These are phyloP conservation scores for Peromyscus polionotus DNA, from an alignment of 2,113 vertebrate species.

Conservation along the genomic window DNA sequence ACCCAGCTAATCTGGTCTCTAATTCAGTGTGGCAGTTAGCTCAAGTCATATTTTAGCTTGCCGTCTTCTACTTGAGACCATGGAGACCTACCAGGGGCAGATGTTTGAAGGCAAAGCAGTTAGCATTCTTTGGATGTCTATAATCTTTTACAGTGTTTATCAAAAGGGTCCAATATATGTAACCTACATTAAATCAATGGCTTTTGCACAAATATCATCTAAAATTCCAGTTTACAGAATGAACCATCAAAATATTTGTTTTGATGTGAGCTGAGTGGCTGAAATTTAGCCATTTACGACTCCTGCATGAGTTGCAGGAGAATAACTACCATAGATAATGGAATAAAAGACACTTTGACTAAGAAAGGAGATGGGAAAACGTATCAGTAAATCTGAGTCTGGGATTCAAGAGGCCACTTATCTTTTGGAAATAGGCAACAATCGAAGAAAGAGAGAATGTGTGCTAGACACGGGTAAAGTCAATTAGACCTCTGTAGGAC, in stretches of 20 bases:
- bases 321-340: background rate
- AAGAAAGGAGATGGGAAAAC: background rate
- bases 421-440: background rate
- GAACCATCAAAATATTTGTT: constrained; percentile 14
- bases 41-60: background rate
- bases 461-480: background rate
- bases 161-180: background rate
- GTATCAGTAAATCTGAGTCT: background rate
- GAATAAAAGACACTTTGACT: background rate
- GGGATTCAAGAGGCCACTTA: background rate
- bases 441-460: background rate
- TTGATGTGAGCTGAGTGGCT: background rate
- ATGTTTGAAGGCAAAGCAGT: background rate
- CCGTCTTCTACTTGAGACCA: background rate
- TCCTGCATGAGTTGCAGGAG: background rate
- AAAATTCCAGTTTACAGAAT: background rate
- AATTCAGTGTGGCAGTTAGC: background rate
- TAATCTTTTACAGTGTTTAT: background rate
- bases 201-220: background rate
- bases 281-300: constrained; percentile 4
- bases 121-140: background rate
- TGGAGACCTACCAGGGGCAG: background rate
- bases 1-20: background rate
- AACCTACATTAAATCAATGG: background rate
- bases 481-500: background rate